Evolutionary conservation across 1,140 invertebrate species (phyloP), one percentile per base, ranked within the genome.

Genomic region (Formica exsecta): DNA sequence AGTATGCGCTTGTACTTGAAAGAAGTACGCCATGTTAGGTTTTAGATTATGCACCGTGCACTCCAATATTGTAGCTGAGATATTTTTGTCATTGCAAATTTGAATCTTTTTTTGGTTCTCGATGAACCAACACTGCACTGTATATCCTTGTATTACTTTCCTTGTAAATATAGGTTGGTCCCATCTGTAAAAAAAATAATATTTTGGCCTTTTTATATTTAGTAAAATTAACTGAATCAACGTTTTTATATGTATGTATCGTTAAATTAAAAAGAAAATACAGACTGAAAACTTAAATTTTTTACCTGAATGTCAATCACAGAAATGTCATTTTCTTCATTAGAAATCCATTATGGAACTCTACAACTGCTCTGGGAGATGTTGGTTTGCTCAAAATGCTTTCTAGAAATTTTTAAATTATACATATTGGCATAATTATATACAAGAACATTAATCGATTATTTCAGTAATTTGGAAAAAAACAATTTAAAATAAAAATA

Each of bases 1-100:
- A 3, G 98, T 98, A 90, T 96, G 97, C 0, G 98, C 98, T 93
- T 96, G 96, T 54, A 98, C 97, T 96, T 97, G 95, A 90, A 98
- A 98, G 86, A 96, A 97, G 87, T 98, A 98, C 0, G 96, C 97
- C 25, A 96, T 95, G 64, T 97, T 96, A 11, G 95, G 93, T 5
- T 95, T 92, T 0, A 98, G 92, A 86, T 97, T 94, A 6, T 96
- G 91, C 0, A 97, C 93, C 13, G 95, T 95, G 85, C 96, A 96
- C 91, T 97, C 96, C 9, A 94, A 89, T 32, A 89, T 90, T 77
- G 93, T 92, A 0, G 80, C 84, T 36, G 84, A 86, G 8, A 92
- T 79, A 51, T 92, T 91, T 2, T 92, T 75, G 0, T 89, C 81
- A 54, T 95, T 86, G 75, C 93, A 95, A 6, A 94, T 76, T 29